Base-by-base conservation (phyloP, 2,888 invertebrate species). In the Eledona agricola region DNA sequence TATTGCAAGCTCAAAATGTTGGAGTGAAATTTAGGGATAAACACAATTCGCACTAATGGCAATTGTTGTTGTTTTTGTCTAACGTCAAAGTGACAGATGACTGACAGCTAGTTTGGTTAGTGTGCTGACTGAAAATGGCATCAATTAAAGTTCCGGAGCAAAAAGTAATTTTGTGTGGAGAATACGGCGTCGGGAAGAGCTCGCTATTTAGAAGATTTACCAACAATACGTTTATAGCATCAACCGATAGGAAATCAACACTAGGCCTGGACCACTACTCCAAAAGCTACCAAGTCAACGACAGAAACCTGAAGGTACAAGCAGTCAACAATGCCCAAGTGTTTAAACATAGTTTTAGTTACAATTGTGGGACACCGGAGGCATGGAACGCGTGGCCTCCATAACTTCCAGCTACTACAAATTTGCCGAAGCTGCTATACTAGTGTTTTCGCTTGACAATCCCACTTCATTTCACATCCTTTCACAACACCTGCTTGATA, bases 351-450 rank as follows among this genome's bases (percentile, higher is more conserved):
- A 1, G 2, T 51, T 78, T 35, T 75, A 96, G 94, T 79, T 96
- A 56, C 94, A 95, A 78, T 78, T 96, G 62, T 96, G 96, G 95
- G 96, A 96, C 73, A 96, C 96, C 20, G 96, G 95, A 61, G 96
- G 96, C 34, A 94, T 96, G 93, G 96, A 96, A 77, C 82, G 96
- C 65, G 94, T 96, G 57, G 95, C 95, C 29, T 94, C 94, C 1
- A 91, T 96, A 10, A 96, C 96, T 5, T 93, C 93, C 15, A 93
- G 93, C 71, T 96, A 96, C 74, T 96, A 95, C 75, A 95, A 96
- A 78, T 94, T 94, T 78, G 92, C 96, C 1, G 94, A 95, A 74
- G 96, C 94, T 54, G 96, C 95, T 50, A 87, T 96, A 65, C 79
- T 96, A 57, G 94, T 95, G 3, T 96, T 95, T 78, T 88, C 93